These are phyloP conservation scores for Sarcophaga rosellei DNA, from an alignment of 2,888 invertebrate species.

Conservation along the genomic window DNA sequence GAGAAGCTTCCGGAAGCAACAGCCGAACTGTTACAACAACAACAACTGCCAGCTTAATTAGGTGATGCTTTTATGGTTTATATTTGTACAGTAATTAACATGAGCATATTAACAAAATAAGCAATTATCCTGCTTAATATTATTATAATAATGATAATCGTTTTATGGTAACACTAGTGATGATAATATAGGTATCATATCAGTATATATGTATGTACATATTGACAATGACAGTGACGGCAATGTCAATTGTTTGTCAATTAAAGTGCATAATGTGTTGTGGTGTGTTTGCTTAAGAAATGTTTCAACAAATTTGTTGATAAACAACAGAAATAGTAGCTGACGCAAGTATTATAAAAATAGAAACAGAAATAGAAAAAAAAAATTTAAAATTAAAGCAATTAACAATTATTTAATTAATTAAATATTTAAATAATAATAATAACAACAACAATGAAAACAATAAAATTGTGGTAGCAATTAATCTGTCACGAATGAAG, in stretches of 20 bases:
- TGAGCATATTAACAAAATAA: neutral
- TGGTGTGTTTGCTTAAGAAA: slow-evolving; percentile 34
- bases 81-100: slow-evolving; percentile 15
- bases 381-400: neutral
- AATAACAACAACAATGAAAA: too few species aligned
- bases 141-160: neutral
- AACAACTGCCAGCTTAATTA: neutral
- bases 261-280: slow-evolving; percentile 1
- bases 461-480: neutral
- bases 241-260: slow-evolving; percentile 41
- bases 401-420: slow-evolving; percentile 33
- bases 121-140: slow-evolving; percentile 16
- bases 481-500: slow-evolving; percentile 14
- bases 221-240: slow-evolving; percentile 21
- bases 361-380: neutral
- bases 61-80: neutral
- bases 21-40: too few species aligned
- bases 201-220: neutral
- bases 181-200: neutral
- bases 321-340: neutral
- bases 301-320: neutral
- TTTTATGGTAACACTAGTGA: slow-evolving; percentile 16
- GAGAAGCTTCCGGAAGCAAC: too few species aligned
- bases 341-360: slow-evolving; percentile 27
- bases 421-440: slow-evolving; percentile 35